Base-by-base conservation (phyloP, 2,888 invertebrate genomes). In the Drosophila melanosoma region DNA sequence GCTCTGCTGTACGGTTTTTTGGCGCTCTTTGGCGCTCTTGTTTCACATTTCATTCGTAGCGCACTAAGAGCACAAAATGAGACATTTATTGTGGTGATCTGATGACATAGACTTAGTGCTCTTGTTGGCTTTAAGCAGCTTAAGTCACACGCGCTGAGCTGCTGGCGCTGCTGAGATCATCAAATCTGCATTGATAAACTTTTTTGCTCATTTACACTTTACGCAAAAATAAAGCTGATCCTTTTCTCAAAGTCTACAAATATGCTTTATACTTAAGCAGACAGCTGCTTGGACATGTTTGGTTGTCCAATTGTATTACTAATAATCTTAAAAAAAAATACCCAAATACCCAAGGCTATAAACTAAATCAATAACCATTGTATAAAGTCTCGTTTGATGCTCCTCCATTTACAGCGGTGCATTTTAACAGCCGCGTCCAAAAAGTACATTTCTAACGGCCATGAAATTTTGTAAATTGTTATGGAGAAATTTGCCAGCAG, bases 281-380 rank as follows among this genome's bases (percentile, higher is more conserved):
- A 81, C 64, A 48, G 64, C 62, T 49, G 48, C 29, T 0, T n/a
- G 69, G 85, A 71, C 70, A 79, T 51, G 45, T 51, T 10, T 48
- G 48, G 61, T 62, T 36, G 57, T 60, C 42, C 23, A 65, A 58
- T 58, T 29, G 33, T 58, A 52, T 48, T 58, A 42, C 53, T 51
- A 12, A 20, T 7, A 12, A 20, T 45, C 42, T 45, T 45, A 45
- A 45, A 10, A 66, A 53, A 68, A n/a, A n/a, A 56, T 66, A 33
- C 17, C 33, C 6, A 17, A 60, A 64, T 58, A 66, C 32, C 51
- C 61, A 48, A 60, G 63, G 45, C 66, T 80, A 69, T 60, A 62
- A 78, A 67, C 71, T 62, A 82, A 83, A 82, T 87, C 87, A 86
- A 87, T 38, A 60, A 6, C 33, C 63, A 62, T 79, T 77, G 66